Base-by-base conservation (phyloP, 2,113 vertebrate species). In the Laticauda colubrina region DNA sequence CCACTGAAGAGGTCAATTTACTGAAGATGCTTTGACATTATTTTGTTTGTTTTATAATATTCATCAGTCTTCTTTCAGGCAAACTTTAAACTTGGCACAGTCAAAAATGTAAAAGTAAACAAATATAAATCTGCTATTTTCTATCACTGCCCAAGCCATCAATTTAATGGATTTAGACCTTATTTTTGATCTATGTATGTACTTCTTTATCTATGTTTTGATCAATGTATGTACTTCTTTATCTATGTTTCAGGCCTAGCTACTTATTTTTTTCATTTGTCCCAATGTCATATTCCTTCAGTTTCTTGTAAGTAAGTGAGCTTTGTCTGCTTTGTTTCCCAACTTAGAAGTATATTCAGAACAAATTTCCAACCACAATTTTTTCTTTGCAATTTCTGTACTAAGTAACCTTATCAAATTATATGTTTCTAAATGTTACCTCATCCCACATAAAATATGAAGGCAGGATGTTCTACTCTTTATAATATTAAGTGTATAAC, bases 31-130 rank as follows among this genome's bases (percentile, higher is more conserved):
- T 2, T 51, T 92, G 3, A 4, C 2, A 54, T 3, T 55, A 2
- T 94, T 95, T 87, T 48, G 21, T 94, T 9, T 92, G 93, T 87
- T 95, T 0, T 0, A 90, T 95, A 91, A 91, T 94, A 95, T 93
- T 34, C 39, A 85, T 54, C 39, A 29, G 34, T n/a, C 18, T 88
- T 43, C 56, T 21, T 91, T 91, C 56, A 53, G 85, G 56, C 48
- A 34, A 95, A 12, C 0, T 91, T 87, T 26, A 92, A n/a, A 55
- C 14, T 88, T 54, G 91, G 59, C 93, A 93, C 24, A 23, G 56
- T 90, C 34, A 75, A 34, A 55, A 48, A 64, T 7, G 54, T 89
- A 26, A 69, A 54, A 7, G 18, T 90, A 87, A 12, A 45, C 2
- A 57, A 4, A 18, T 92, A 57, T 81, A 14, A 51, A 89, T 3